Evolutionary conservation across 2,888 invertebrate genomes (phyloP), one percentile per base, ranked within the genome.

Genomic region (Elysia crispata): DNA sequence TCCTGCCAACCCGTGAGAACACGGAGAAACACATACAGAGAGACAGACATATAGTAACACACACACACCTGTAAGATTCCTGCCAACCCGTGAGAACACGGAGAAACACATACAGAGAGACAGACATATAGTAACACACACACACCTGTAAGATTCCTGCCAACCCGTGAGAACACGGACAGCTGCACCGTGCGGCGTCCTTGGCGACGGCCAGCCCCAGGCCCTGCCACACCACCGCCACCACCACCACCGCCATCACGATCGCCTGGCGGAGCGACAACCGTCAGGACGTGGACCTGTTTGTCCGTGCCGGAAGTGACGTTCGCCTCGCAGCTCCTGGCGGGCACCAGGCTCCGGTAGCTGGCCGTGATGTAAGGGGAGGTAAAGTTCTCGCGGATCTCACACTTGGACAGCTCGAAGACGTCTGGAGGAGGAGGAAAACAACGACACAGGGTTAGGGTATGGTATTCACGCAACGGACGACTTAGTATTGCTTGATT

Each of bases 221-320:
- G 11, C 41, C 5, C 3, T n/a, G n/a, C n/a, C n/a, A n/a, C n/a
- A 1, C 66, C 66, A 23, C 62, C 62, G 0, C 67, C 50, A 67
- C n/a, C 20, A 75, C 64, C 75, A 50, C 20, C 30, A n/a, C 25
- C 64, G 25, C 25, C 64, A n/a, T n/a, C 64, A 8, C 25, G n/a
- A 8, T 11, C 13, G 5, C 62, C 31, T 0, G 49, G 74, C 20
- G 33, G 67, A 20, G 80, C 77, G 31, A 79, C 72, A 18, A 84
- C 80, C 33, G 69, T 76, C 67, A 84, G 80, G 77, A 84, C 74
- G 50, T 84, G 84, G 15, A 84, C 84, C 70, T 78, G 79, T 69
- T 80, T 80, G 41, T 41, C 41, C 20, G 64, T 60, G 6, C 66
- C 30, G 30, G 81, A 76, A 28, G 80, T 81, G 66, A 62, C 77